Evolutionary conservation across 2,888 invertebrate species (phyloP).

Genomic region (Serrognathus titanus): DNA sequence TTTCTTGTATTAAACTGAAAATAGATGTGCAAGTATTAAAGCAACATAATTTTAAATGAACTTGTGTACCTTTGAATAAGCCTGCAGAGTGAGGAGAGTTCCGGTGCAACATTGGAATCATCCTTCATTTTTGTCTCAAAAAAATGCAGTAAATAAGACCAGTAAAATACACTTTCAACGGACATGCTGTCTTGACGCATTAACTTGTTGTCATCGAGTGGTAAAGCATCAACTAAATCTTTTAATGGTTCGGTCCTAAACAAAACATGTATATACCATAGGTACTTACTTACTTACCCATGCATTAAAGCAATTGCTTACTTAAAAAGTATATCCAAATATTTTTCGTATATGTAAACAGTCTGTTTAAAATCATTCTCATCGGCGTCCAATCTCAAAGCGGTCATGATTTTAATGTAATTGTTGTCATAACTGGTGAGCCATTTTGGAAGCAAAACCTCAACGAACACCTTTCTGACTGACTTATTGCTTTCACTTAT

Average conservation of each 20-base stretch:
- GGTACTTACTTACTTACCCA: no score
- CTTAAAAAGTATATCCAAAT: constrained; percentile 57
- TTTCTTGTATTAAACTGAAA: constrained; percentile 13
- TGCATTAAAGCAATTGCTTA: constrained; percentile 33
- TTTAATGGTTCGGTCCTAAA: constrained; percentile 34
- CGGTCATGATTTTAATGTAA: constrained; percentile 67
- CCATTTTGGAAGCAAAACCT: constrained; percentile 69
- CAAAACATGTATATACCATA: neutral
- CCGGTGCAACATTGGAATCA: neutral
- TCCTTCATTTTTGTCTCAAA: constrained; percentile 30
- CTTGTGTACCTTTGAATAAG: neutral
- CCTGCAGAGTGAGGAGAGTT: neutral
- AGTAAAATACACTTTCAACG: constrained; percentile 59
- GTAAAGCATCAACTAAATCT: constrained; percentile 49
- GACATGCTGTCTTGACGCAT: constrained; percentile 52
- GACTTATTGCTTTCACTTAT: constrained; percentile 52
- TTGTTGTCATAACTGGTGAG: constrained; percentile 68
- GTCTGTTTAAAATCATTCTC: constrained; percentile 61
- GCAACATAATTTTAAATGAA: neutral
- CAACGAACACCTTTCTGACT: constrained; percentile 47
- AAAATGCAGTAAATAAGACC: constrained; percentile 59
- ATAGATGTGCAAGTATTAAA: neutral
- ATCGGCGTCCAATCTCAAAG: constrained; percentile 69
- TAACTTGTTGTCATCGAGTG: constrained; percentile 48
- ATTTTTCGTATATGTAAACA: constrained; percentile 53